Evolutionary conservation across 2,888 invertebrate genomes (phyloP), one percentile per base, ranked within the genome.

Genomic region (Malthinus seriepunctatus): DNA sequence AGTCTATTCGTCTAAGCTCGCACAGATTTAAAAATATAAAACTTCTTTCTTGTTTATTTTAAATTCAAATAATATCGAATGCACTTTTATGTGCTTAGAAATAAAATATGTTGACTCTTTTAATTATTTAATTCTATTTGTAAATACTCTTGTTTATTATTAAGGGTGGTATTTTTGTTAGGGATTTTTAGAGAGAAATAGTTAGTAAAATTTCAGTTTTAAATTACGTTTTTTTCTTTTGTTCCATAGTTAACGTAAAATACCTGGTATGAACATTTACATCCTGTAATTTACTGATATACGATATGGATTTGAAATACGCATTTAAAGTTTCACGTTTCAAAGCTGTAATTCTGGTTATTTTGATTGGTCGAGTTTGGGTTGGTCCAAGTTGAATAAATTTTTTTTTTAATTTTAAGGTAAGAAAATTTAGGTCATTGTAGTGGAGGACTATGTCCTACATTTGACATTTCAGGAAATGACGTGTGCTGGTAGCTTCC

Each of bases 401-500:
- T n/a, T n/a, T n/a, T n/a, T n/a, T n/a, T 3, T 23, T 23, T 23
- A 23, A 23, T 23, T 23, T 23, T 3, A 23, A 23, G 23, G 23
- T 23, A 23, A 23, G 23, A 23, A 23, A 23, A 44, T 46, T 46
- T 37, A 62, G 51, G 62, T 58, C 51, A 9, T 33, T 33, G 50
- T 12, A 14, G 61, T 23, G 49, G 58, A 57, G 51, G 62, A 46
- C 49, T 60, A 59, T 62, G 73, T 74, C 72, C 75, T 70, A 73
- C 71, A 73, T 74, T 72, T 76, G 76, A 77, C 76, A 75, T 67
- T 70, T 70, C 68, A 77, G 79, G 79, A 79, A 78, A 78, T 79
- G 79, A 78, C 76, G 79, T 76, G 76, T 78, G 78, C 78, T 78
- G 77, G 71, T 76, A 75, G 74, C 75, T 78, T 78, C 78, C 78